A percentile compares a stretch with the other conserved stretches of the same genome.
Conservation (phyloP, 2,797 vertebrate species). For the Alectoris magna region DNA sequence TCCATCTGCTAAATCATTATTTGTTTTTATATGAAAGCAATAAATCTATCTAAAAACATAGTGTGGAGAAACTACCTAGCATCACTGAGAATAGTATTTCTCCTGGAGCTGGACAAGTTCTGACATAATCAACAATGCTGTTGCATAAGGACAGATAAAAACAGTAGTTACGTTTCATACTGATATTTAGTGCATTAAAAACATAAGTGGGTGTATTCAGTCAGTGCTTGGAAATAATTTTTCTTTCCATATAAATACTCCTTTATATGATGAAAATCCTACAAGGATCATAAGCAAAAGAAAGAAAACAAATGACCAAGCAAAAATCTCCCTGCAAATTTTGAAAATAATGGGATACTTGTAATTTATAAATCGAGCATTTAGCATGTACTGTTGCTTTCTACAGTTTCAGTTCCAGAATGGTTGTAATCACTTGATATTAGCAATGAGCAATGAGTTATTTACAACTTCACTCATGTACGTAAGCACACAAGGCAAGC, state of each 20-base stretch:
- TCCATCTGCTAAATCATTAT: not conserved
- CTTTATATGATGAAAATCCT: not conserved
- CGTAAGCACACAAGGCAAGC: not conserved
- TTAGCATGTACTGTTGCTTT: not conserved
- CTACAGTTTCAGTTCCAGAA: not conserved
- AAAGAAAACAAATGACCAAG: not conserved
- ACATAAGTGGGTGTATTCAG: not conserved
- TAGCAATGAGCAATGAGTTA: not conserved
- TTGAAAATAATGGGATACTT: not conserved
- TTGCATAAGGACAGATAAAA: constrained; percentile 2
- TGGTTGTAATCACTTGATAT: not conserved
- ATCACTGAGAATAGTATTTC: not conserved
- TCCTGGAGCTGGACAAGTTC: not conserved
- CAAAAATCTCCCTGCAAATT: not conserved
- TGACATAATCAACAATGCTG: not conserved
- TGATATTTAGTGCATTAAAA: not conserved
- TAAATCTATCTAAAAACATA: not conserved
- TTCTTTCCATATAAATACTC: not conserved
- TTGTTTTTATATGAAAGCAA: not conserved
- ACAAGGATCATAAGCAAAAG: not conserved
- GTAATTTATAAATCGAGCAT: not conserved
- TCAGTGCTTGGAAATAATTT: not conserved
- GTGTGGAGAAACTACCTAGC: not conserved
- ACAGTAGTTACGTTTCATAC: not conserved
- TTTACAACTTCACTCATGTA: not conserved